Conservation (phyloP, 1,140 invertebrate genomes). For the Nylanderia fulva region DNA sequence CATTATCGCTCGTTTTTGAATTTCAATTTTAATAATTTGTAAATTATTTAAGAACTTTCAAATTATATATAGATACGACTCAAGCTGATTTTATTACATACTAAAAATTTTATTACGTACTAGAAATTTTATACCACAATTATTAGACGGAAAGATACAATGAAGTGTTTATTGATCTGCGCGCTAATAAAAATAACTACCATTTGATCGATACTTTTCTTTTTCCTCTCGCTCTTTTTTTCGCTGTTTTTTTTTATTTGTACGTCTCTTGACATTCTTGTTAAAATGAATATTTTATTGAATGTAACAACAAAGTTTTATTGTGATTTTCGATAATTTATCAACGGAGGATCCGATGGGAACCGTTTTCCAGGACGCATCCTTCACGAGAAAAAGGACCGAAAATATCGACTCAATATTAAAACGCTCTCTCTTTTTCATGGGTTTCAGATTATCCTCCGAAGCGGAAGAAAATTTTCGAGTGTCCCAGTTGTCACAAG, state of each 20-base stretch:
- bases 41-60: background rate
- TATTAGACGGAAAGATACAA: conserved; percentile 1
- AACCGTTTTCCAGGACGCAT: background rate
- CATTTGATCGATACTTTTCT: conserved; percentile 49
- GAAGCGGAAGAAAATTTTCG: conserved; percentile 33
- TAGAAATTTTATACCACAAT: conserved; percentile 32
- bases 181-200: conserved; percentile 34
- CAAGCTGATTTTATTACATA: background rate
- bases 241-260: background rate
- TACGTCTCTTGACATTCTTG: background rate
- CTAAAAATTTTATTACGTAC: conserved; percentile 24
- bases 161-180: background rate
- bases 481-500: conserved; percentile 87
- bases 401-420: background rate
- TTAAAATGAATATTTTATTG: background rate
- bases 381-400: background rate
- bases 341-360: background rate
- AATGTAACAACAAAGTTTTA: background rate
- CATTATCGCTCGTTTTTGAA: background rate
- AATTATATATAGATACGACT: background rate
- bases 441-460: conserved; percentile 51
- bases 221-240: conserved; percentile 46
- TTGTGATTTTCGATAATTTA: background rate
- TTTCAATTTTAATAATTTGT: background rate
- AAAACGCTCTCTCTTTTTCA: conserved; percentile 29